phyloP scores from a whole-genome alignment of 2,888 invertebrate species.

The Lacanobia wlatinum region DNA sequence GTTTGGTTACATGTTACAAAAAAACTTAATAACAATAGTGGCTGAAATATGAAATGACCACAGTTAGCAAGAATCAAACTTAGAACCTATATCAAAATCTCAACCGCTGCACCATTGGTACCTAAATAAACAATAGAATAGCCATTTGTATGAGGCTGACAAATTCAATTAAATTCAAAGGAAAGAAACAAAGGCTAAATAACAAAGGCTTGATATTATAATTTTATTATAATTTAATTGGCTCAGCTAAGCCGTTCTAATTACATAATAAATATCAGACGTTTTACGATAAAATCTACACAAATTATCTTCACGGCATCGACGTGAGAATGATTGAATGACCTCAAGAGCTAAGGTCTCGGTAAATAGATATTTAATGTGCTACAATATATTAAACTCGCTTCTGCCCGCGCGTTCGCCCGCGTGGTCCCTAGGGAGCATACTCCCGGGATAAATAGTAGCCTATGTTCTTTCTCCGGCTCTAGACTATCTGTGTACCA shows the following conservation, averaged over 20 bases:
- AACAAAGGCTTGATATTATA: neutral
- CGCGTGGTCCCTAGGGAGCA: too few species aligned
- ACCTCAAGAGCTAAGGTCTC: conserved; percentile 5
- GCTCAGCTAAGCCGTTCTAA: conserved; percentile 18
- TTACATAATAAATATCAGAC: conserved; percentile 39
- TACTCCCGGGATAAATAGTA: too few species aligned
- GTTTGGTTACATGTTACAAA: neutral
- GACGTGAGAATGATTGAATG: conserved; percentile 14
- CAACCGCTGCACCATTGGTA: neutral
- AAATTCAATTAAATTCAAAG: conserved; percentile 13
- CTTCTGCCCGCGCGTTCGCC: too few species aligned
- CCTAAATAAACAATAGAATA: neutral
- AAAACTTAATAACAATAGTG: neutral
- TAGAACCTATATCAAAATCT: neutral
- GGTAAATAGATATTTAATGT: neutral
- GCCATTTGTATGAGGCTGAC: neutral
- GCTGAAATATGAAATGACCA: neutral
- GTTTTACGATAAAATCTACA: conserved; percentile 31
- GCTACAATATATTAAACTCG: too few species aligned
- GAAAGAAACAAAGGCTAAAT: too few species aligned
- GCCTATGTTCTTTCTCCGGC: too few species aligned
- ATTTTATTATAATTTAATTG: neutral
- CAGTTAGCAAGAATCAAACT: neutral
- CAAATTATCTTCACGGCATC: conserved; percentile 25
- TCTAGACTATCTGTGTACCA: too few species aligned